phyloP scores from a whole-genome alignment of 2,888 invertebrate genomes.

The Siphonodentalium dalli region DNA sequence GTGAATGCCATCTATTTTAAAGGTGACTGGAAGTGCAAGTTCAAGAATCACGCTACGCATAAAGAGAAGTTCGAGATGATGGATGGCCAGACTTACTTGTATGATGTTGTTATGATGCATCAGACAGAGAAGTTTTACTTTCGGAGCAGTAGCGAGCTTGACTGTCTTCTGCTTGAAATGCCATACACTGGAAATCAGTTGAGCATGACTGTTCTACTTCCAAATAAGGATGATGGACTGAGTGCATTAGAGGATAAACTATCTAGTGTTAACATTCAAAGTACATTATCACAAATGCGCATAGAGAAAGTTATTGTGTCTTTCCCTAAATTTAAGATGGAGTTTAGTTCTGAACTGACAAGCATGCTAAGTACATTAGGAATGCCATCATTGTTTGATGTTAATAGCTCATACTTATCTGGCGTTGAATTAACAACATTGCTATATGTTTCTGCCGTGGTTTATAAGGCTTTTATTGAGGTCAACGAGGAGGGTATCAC shows the following conservation, averaged over 20 bases:
- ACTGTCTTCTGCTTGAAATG: slow-evolving; percentile 78
- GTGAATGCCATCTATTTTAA: slow-evolving; percentile 68
- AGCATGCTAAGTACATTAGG: too few relatives aligned
- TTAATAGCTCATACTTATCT: too few relatives aligned
- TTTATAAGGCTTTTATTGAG: too few relatives aligned
- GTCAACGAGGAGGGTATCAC: too few relatives aligned
- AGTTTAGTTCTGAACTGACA: slow-evolving; percentile 29
- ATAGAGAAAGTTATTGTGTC: slow-evolving; percentile 16
- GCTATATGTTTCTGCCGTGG: too few relatives aligned
- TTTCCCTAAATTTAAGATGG: slow-evolving; percentile 46
- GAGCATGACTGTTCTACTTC: slow-evolving; percentile 50
- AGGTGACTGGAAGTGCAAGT: slow-evolving; percentile 67
- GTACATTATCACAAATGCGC: not conserved
- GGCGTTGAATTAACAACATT: too few relatives aligned
- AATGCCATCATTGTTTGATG: too few relatives aligned
- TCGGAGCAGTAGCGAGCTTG: slow-evolving; percentile 69
- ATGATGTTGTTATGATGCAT: slow-evolving; percentile 73
- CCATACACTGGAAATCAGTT: slow-evolving; percentile 69
- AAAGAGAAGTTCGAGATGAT: slow-evolving; percentile 69
- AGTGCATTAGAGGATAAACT: slow-evolving; percentile 26
- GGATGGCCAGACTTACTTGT: not conserved
- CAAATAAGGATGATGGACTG: slow-evolving; percentile 39
- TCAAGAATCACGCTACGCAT: slow-evolving; percentile 69
- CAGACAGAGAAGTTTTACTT: slow-evolving; percentile 73
- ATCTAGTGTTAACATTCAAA: not conserved